Percentiles rank a stretch among this genome's conserved stretches.
Conservation (phyloP, 64 coral and sea anemone genomes). For the Montipora sp. region DNA sequence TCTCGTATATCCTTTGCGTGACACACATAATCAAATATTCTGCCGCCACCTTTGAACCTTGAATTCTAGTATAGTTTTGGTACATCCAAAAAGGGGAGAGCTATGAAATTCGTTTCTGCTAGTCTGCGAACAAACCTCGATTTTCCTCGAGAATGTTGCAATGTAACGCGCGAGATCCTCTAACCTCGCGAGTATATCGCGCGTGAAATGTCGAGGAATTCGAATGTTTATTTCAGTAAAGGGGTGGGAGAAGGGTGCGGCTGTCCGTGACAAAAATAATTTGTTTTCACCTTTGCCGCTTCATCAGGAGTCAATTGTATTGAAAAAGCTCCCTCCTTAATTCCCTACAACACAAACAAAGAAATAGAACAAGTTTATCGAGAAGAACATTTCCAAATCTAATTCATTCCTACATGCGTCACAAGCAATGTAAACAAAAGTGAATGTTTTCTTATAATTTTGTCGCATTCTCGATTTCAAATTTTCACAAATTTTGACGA, state of each 20-base stretch:
- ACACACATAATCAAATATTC: too few species aligned
- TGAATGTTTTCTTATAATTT: not conserved
- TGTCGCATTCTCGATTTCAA: not conserved
- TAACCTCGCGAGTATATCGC: too few species aligned
- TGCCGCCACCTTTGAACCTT: too few species aligned
- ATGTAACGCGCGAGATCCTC: not conserved
- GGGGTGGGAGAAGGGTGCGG: not conserved
- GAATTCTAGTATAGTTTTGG: too few species aligned
- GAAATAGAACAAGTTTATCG: not conserved
- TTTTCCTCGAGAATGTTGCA: too few species aligned
- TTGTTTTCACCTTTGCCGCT: not conserved
- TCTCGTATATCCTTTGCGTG: too few species aligned
- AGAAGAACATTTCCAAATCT: too few species aligned
- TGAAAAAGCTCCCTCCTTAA: constrained; percentile 3
- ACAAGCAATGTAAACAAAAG: not conserved
- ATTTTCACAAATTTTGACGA: not conserved
- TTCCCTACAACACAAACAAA: not conserved
- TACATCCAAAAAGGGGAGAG: too few species aligned
- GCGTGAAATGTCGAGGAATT: too few species aligned
- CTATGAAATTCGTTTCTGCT: too few species aligned
- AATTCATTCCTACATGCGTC: not conserved
- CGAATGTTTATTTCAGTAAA: not conserved
- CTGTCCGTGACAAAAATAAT: not conserved
- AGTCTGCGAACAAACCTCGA: too few species aligned
- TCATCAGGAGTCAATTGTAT: constrained; percentile 21